Evolutionary conservation across 2,113 vertebrate genomes (phyloP), one percentile per base, ranked within the genome.

Genomic region (Otocyon megalotis): DNA sequence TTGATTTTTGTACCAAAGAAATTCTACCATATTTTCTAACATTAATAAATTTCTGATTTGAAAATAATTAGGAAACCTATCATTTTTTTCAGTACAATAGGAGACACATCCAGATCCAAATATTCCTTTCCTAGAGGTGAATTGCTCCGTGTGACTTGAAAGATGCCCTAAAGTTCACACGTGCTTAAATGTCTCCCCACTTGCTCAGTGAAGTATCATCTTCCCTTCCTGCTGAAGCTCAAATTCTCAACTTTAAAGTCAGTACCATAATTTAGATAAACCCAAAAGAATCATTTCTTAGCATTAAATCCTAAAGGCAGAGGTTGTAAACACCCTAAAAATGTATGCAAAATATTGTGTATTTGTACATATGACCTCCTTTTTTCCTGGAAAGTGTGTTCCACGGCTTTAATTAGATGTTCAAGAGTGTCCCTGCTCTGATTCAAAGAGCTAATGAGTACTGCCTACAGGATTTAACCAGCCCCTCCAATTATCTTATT

Each of bases 1-100:
- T 92, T 60, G 14, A 71, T 5, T 90, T 96, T 89, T 79, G 10
- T 69, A 67, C 50, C 58, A 69, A 79, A 94, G 60, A 91, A 95
- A 96, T 8, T 53, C 37, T 74, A 53, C 1, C 80, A 7, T 58
- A 69, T 94, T 79, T 79, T 74, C 71, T 71, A 84, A 67, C 32
- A 86, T 81, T 58, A 43, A 89, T 56, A 69, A 58, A 74, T 96
- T 60, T 65, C n/a, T 79, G 71, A 82, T 85, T 91, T 83, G 43
- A 77, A 74, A 58, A 69, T 22, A 4, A 43, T 63, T 48, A 56
- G 12, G 43, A 87, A 94, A 83, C 37, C 65, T 9, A 53, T 30
- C 14, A 19, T 63, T 93, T 82, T 43, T 32, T 88, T 93, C 77
- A 62, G 48, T 37, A 48, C 67, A 72, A n/a, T 56, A 89, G 28